Conservation (phyloP, 1,140 invertebrate genomes). For the Anagrus nilaparvatae region DNA sequence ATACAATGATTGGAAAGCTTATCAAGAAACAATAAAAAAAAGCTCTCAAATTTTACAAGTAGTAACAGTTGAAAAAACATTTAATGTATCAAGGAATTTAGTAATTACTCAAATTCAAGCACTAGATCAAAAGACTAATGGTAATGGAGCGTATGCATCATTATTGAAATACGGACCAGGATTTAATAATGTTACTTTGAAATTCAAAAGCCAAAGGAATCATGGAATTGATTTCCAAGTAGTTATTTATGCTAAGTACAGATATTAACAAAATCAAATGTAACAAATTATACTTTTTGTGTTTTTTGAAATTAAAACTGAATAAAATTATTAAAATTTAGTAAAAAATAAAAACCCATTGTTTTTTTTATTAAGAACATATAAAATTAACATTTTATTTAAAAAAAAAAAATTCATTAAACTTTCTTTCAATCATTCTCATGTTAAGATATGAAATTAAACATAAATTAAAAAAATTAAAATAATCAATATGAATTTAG, state of each 20-base stretch:
- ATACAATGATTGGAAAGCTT: background rate
- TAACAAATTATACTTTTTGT: no score
- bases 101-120: slow-evolving; percentile 9
- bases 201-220: slow-evolving; percentile 33
- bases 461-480: no score
- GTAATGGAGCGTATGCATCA: slow-evolving; percentile 11
- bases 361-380: no score
- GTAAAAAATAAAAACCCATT: no score
- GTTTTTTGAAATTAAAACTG: no score
- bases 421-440: no score
- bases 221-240: slow-evolving; percentile 37
- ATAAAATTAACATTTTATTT: no score
- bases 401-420: no score
- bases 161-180: slow-evolving; percentile 8
- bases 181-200: slow-evolving; percentile 1
- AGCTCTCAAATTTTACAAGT: background rate
- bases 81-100: background rate
- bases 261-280: no score
- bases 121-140: slow-evolving; percentile 4
- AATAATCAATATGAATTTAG: no score
- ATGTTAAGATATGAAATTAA: no score
- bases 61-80: background rate
- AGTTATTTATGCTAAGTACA: slow-evolving; percentile 36
- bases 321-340: no score
- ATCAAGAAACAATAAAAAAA: background rate